Evolutionary conservation across 2,888 invertebrate species (phyloP).

Genomic region (Tetragonisca angustula): DNA sequence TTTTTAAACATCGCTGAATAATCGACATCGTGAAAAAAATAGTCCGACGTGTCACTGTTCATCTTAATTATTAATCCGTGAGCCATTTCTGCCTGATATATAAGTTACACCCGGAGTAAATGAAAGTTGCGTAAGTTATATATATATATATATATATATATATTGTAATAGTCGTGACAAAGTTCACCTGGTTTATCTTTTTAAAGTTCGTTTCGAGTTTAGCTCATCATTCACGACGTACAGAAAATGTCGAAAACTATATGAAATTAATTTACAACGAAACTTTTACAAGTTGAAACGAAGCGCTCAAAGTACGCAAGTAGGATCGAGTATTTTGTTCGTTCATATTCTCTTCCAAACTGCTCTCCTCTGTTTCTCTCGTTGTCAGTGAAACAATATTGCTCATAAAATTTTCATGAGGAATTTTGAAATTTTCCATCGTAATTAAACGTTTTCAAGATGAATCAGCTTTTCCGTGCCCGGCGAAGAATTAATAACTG

Average conservation of each 20-base stretch:
- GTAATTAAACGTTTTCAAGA: background rate
- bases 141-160: too few species aligned
- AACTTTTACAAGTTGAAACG: background rate
- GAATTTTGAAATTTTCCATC: background rate
- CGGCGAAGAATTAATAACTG: background rate
- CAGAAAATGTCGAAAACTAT: background rate
- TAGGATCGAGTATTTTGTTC: background rate
- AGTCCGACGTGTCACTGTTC: background rate
- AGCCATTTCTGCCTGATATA: background rate
- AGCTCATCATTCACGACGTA: background rate
- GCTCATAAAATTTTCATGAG: background rate
- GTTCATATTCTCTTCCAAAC: background rate
- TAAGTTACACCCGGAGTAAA: background rate
- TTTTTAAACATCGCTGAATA: constrained; percentile 12
- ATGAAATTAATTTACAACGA: background rate
- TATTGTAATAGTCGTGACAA: constrained; percentile 1
- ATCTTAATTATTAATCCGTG: constrained; percentile 12
- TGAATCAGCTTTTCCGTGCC: background rate
- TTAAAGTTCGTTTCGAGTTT: background rate
- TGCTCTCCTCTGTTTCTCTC: too few species aligned
- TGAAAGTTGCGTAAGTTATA: constrained; percentile 8
- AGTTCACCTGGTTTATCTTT: background rate
- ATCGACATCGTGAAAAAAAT: constrained; percentile 6
- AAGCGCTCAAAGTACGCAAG: background rate
- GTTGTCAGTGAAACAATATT: too few species aligned